Base-by-base conservation (phyloP, 1,140 invertebrate species). In the Rhagoletis pomonella region DNA sequence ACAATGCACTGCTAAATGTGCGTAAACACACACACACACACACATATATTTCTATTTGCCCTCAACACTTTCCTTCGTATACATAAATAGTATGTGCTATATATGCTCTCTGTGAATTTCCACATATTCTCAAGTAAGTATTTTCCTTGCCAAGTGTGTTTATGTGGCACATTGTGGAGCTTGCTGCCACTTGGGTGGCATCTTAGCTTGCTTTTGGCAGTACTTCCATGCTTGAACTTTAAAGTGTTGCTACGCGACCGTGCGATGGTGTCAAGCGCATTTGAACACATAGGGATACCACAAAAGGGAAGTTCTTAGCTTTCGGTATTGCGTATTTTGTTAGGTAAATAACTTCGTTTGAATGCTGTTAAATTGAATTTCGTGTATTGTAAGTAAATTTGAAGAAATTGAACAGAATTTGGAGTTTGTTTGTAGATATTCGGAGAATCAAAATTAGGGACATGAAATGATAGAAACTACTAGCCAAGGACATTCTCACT, bases 1-100 rank as follows among this genome's bases (percentile, higher is more conserved):
- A 55, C 47, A 81, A 29, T 50, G 17, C 47, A n/a, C 50, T 81
- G 7, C 73, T 10, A 81, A 81, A 81, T 81, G 67, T 73, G 17
- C 44, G 67, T 42, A 73, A 29, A 73, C 29, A 73, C 67, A 39
- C 67, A 42, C 6, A 42, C 39, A 69, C 39, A 39, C 39, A 39
- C 39, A 19, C 64, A 62, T 5, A 1, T n/a, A 58, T n/a, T n/a
- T n/a, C n/a, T n/a, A 55, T 55, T 55, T 55, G 50, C 50, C 50
- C 9, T 55, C 50, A 55, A 55, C 50, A 55, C 50, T 55, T 55
- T 9, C 4, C 50, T 55, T 55, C 9, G 50, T 55, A 4, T 55
- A 9, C 9, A 6, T n/a, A n/a, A n/a, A n/a, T n/a, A n/a, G n/a
- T 55, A 55, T 1, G 4, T 9, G 50, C 50, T 9, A 55, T 55